A percentile compares a stretch with the other conserved stretches of the same genome.
Conservation (phyloP, 2,888 invertebrate species). For the Zootermopsis nevadensis region DNA sequence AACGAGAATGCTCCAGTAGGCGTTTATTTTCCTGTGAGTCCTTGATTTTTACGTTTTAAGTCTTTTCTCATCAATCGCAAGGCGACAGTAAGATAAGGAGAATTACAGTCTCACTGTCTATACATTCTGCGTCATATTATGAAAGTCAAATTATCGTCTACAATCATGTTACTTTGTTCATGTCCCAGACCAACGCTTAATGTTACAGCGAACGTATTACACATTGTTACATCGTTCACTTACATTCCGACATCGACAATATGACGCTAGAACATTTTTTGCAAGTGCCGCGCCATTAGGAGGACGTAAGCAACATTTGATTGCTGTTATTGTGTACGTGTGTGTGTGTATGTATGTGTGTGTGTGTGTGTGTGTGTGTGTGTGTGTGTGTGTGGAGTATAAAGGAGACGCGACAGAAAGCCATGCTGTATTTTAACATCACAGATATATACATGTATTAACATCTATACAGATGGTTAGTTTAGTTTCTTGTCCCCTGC, state of each 20-base stretch:
- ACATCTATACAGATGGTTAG: conserved; percentile 20
- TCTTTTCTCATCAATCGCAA: too few species aligned
- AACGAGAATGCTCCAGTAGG: too few species aligned
- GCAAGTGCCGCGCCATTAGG: conserved; percentile 7
- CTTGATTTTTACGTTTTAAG: too few species aligned
- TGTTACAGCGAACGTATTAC: conserved; percentile 10
- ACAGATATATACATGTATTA: background rate
- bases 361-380: too few species aligned
- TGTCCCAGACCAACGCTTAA: background rate
- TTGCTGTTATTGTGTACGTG: conserved; percentile 21
- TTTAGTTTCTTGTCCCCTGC: conserved; percentile 3
- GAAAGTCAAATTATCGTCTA: background rate
- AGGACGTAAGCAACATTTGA: conserved; percentile 28
- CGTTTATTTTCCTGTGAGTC: too few species aligned
- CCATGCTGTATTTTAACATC: conserved; percentile 17
- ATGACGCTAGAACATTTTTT: conserved; percentile 17
- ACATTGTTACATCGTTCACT: background rate
- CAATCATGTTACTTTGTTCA: background rate
- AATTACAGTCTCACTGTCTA: background rate
- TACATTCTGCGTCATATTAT: background rate
- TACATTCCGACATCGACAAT: background rate
- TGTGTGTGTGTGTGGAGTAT: too few species aligned
- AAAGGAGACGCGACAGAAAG: conserved; percentile 13
- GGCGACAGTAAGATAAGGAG: background rate
- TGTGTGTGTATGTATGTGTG: too few species aligned